These are phyloP conservation scores for Drosophila auraria DNA, from an alignment of 1,140 invertebrate species.

Conservation along the genomic window DNA sequence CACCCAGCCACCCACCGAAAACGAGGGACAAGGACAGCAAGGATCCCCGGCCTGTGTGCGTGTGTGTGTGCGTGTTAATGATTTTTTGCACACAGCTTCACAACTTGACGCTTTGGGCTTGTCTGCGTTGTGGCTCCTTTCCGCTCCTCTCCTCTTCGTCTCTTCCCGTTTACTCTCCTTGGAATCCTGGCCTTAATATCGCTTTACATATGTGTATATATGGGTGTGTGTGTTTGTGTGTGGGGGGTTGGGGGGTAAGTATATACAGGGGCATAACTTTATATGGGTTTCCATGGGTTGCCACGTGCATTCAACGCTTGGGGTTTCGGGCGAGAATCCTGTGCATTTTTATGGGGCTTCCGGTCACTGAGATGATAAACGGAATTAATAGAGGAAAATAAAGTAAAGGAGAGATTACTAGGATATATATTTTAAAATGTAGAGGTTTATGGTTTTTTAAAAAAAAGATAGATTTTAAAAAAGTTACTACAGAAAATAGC, in stretches of 20 bases:
- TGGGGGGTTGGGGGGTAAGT: neutral
- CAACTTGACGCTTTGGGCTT: constrained; percentile 76
- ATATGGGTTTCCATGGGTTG: constrained; percentile 61
- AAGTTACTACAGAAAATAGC: too few species aligned
- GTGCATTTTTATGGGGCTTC: constrained; percentile 5
- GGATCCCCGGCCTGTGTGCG: constrained; percentile 21
- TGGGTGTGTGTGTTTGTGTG: neutral
- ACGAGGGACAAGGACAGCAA: constrained; percentile 26
- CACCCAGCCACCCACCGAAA: constrained; percentile 4
- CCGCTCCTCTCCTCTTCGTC: neutral
- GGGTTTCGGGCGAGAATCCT: constrained; percentile 30
- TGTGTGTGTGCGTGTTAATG: constrained; percentile 82
- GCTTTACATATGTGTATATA: constrained; percentile 33
- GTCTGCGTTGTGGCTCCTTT: constrained; percentile 23
- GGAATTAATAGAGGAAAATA: constrained; percentile 9
- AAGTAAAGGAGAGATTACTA: neutral
- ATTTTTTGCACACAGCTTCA: constrained; percentile 84
- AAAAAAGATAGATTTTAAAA: neutral
- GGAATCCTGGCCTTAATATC: constrained; percentile 8
- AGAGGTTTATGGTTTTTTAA: neutral
- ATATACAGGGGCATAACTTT: constrained; percentile 57
- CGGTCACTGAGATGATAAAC: constrained; percentile 52
- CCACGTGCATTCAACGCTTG: constrained; percentile 73
- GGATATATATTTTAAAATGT: neutral
- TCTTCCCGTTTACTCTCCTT: neutral